Evolutionary conservation across 2,888 invertebrate genomes (phyloP), one percentile per base, ranked within the genome.

Genomic region (Apodemia hepburni): DNA sequence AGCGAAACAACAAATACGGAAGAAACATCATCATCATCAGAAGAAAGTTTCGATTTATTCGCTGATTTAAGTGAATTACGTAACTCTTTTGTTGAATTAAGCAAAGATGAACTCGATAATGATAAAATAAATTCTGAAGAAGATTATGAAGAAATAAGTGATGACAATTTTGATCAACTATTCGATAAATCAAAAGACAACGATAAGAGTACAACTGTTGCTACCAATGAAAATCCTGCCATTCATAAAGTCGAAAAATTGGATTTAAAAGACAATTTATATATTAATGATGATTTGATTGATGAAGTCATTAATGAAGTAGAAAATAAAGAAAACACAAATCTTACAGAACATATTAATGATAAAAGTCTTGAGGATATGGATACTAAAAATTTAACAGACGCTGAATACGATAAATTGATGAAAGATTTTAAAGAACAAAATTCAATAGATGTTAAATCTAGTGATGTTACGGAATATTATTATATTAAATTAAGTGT

Each of bases 41-140:
- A 57, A 29, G 12, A 57, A 29, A 29, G 1, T 59, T 69, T 69
- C 22, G 84, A 86, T 61, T 71, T 88, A 9, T 75, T 81, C 64
- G 74, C 73, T 18, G 82, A 88, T 67, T 75, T 87, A 42, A 75
- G 78, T 17, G 76, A 78, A 62, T 67, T 88, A 33, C 75, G 81
- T 63, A 78, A 78, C 60, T 82, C 80, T 15, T 68, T 79, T 61
- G 71, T 78, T 12, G 82, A 85, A 70, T 71, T 87, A 11, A 70
- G 66, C 17, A 67, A 71, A 38, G 71, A 74, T 33, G 64, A 63
- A 18, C 62, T 66, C 49, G 65, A 69, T 4, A 58, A 62, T 38
- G 65, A 67, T 29, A 29, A 69, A 60, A 62, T 67, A 3, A 60
- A 64, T 42, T 61, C 59, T 42, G 63, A 64, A 33, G 54, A 63